Percentiles rank a stretch among this genome's conserved stretches.
These are phyloP conservation scores for Drosophila leonis DNA, from an alignment of 2,888 invertebrate genomes.

Conservation along the genomic window DNA sequence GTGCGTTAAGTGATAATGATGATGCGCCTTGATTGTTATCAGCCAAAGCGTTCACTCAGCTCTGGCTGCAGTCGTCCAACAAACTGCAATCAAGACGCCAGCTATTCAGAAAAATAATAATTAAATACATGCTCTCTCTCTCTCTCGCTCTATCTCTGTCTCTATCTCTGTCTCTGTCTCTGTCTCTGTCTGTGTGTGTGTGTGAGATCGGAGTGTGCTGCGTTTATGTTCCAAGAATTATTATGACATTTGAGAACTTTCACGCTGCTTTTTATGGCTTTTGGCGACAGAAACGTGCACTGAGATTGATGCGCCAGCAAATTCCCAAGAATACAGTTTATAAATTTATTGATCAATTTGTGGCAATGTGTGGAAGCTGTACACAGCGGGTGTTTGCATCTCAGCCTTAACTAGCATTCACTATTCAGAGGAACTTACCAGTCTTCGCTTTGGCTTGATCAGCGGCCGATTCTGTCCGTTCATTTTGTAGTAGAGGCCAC, in stretches of 20 bases:
- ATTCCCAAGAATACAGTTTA: constrained; percentile 66
- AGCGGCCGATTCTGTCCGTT: constrained; percentile 99
- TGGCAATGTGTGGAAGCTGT: constrained; percentile 69
- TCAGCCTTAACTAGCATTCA: neutral
- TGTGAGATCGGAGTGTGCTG: constrained; percentile 10
- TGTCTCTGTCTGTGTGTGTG: neutral
- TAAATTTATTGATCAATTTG: constrained; percentile 78
- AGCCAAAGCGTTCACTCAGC: constrained; percentile 56
- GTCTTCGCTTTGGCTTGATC: constrained; percentile 99
- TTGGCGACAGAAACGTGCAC: constrained; percentile 73
- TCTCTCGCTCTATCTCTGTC: neutral
- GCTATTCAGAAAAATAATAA: constrained; percentile 61
- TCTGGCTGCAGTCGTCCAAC: constrained; percentile 6
- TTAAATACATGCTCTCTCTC: constrained; percentile 45
- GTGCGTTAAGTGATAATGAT: constrained; percentile 81
- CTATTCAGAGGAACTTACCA: constrained; percentile 91
- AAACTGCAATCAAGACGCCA: constrained; percentile 67
- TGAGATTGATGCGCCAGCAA: constrained; percentile 72
- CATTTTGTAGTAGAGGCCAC: constrained; percentile 99
- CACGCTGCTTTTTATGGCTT: constrained; percentile 78
- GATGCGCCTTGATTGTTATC: constrained; percentile 78
- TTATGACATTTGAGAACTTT: constrained; percentile 84
- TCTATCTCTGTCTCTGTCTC: too few relatives aligned
- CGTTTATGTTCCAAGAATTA: constrained; percentile 75
- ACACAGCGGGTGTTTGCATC: constrained; percentile 50